phyloP scores from a whole-genome alignment of 2,113 vertebrate genomes.

The Microcebus jonahi region DNA sequence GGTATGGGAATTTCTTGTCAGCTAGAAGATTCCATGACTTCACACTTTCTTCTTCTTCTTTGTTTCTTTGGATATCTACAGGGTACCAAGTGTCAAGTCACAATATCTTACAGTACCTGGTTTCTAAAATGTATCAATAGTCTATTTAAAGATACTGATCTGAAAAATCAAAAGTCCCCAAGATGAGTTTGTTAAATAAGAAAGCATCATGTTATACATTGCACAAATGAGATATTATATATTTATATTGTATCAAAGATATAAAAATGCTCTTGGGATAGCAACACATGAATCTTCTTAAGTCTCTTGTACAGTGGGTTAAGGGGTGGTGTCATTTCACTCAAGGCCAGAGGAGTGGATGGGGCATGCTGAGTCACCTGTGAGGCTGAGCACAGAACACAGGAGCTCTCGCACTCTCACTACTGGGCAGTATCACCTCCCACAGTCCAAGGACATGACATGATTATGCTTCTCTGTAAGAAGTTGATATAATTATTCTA shows the following conservation, averaged over 20 bases:
- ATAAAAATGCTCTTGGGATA: neutral
- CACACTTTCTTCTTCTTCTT: neutral
- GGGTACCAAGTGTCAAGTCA: neutral
- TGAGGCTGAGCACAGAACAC: neutral
- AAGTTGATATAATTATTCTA: neutral
- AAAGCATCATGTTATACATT: neutral
- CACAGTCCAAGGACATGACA: neutral
- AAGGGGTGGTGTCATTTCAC: neutral
- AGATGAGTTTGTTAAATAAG: neutral
- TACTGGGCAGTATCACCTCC: neutral
- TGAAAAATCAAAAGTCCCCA: neutral
- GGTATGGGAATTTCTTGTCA: neutral
- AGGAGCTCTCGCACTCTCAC: neutral
- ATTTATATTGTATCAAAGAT: neutral
- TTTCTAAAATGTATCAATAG: neutral
- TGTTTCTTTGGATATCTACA: neutral
- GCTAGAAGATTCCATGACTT: neutral
- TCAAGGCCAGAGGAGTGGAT: neutral
- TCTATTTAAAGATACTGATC: neutral
- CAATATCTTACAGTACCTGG: neutral
- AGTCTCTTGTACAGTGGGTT: neutral
- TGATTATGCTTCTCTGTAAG: neutral
- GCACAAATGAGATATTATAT: neutral
- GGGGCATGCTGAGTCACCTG: neutral
- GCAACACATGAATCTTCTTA: neutral